These are phyloP conservation scores for Spilogale gracilis DNA, from an alignment of 2,113 vertebrate species.

Conservation along the genomic window DNA sequence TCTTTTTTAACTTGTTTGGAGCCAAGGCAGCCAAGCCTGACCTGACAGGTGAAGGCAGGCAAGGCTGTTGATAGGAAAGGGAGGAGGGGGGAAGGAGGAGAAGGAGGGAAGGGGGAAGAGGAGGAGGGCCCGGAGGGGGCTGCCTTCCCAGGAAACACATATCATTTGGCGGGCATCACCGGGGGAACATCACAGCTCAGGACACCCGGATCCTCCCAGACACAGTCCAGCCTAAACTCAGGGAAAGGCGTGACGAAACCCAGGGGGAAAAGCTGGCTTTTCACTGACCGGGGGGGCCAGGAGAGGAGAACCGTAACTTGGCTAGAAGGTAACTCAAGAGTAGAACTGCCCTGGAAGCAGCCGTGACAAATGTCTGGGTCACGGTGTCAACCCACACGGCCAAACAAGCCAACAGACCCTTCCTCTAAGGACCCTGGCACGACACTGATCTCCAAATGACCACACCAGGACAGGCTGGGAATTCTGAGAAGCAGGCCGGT, in stretches of 20 bases:
- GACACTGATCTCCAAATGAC: not conserved
- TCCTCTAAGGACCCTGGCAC: not conserved
- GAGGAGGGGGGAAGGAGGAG: not conserved
- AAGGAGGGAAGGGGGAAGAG: not conserved
- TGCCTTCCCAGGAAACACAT: not conserved
- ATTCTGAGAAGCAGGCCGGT: not conserved
- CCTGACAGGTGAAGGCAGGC: not conserved
- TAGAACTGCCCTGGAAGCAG: not conserved
- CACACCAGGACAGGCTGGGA: not conserved
- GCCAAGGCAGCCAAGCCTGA: not conserved
- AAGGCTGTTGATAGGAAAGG: not conserved
- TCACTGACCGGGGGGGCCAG: not conserved
- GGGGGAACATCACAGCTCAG: not conserved
- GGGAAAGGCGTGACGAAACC: not conserved
- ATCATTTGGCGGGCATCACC: not conserved
- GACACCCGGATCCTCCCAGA: too few species aligned
- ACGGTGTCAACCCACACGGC: not conserved
- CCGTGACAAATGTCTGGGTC: not conserved
- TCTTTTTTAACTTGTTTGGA: slow-evolving; percentile 17
- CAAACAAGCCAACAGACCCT: not conserved
- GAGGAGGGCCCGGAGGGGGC: not conserved
- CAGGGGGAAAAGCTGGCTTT: not conserved
- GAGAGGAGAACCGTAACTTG: not conserved
- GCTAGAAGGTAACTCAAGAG: not conserved
- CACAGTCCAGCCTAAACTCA: not conserved